phyloP scores from a whole-genome alignment of 2,797 vertebrate species.

The Siniperca scherzeri region DNA sequence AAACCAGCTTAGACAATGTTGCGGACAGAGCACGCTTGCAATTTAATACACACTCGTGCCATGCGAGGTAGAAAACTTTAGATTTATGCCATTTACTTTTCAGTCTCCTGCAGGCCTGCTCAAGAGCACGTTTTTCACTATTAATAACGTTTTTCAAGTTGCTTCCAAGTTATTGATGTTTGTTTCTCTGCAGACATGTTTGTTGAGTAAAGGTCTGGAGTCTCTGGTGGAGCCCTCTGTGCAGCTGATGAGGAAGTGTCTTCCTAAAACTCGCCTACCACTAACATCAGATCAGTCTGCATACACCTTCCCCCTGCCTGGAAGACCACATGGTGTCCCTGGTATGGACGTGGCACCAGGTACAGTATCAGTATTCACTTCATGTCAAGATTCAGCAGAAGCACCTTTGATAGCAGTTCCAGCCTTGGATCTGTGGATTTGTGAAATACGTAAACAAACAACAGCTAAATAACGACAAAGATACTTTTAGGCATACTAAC shows the following conservation, averaged over 20 bases:
- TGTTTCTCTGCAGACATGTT: conserved; percentile 81
- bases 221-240: conserved; percentile 79
- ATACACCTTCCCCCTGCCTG: conserved; percentile 86
- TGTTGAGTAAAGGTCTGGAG: conserved; percentile 81
- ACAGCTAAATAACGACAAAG: not conserved
- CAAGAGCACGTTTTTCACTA: not conserved
- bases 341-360: conserved; percentile 49
- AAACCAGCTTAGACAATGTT: too few species aligned
- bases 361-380: conserved; percentile 34
- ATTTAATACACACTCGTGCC: not conserved
- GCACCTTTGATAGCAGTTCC: not conserved
- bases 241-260: conserved; percentile 92
- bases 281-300: conserved; percentile 83
- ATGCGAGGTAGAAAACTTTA: not conserved
- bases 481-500: not conserved
- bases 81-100: not conserved
- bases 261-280: conserved; percentile 87
- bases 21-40: not conserved
- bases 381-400: not conserved
- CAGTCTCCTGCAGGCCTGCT: not conserved
- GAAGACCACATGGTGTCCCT: conserved; percentile 26
- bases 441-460: not conserved
- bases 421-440: not conserved
- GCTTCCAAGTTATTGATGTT: not conserved
- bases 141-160: not conserved